Percentiles rank a stretch among this genome's conserved stretches.
These are phyloP conservation scores for Agrilus planipennis DNA, from an alignment of 1,140 invertebrate genomes.

Conservation along the genomic window DNA sequence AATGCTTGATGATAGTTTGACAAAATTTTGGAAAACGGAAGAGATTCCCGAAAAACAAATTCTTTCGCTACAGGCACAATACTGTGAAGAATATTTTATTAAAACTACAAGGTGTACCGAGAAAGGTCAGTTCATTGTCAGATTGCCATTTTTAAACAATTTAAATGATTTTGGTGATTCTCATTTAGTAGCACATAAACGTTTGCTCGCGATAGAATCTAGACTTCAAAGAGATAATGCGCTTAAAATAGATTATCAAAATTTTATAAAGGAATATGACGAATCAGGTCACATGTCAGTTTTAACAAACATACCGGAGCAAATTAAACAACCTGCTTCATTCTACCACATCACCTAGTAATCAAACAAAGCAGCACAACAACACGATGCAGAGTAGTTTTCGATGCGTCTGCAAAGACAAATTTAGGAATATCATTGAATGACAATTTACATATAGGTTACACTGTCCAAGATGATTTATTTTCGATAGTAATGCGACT, in stretches of 20 bases:
- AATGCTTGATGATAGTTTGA: too few species aligned
- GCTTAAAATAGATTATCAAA: slow-evolving; percentile 15
- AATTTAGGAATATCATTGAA: slow-evolving; percentile 9
- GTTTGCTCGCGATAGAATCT: slow-evolving; percentile 4
- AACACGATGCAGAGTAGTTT: slow-evolving; percentile 24
- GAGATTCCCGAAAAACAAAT: slow-evolving; percentile 5
- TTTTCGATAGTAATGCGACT: slow-evolving; percentile 7
- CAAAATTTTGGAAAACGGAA: slow-evolving; percentile 27
- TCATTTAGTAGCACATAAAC: slow-evolving; percentile 1
- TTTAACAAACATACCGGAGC: slow-evolving; percentile 1
- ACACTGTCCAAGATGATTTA: slow-evolving; percentile 18
- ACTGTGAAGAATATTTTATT: slow-evolving; percentile 9
- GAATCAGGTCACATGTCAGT: slow-evolving; percentile 17
- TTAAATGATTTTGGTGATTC: slow-evolving; percentile 5
- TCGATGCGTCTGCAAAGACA: slow-evolving; percentile 14
- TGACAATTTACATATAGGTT: slow-evolving; percentile 14
- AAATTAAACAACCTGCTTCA: slow-evolving; percentile 10
- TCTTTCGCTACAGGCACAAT: not conserved
- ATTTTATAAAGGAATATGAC: slow-evolving; percentile 26
- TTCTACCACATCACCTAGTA: slow-evolving; percentile 23
- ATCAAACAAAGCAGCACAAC: slow-evolving; percentile 13
- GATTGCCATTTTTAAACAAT: slow-evolving; percentile 5
- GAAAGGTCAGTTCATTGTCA: slow-evolving; percentile 17
- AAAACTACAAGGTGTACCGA: slow-evolving; percentile 13
- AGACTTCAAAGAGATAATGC: slow-evolving; percentile 2